A percentile compares a stretch with the other conserved stretches of the same genome.
Evolutionary conservation across 2,888 invertebrate species (phyloP).

Genomic region (Panopea generosa): DNA sequence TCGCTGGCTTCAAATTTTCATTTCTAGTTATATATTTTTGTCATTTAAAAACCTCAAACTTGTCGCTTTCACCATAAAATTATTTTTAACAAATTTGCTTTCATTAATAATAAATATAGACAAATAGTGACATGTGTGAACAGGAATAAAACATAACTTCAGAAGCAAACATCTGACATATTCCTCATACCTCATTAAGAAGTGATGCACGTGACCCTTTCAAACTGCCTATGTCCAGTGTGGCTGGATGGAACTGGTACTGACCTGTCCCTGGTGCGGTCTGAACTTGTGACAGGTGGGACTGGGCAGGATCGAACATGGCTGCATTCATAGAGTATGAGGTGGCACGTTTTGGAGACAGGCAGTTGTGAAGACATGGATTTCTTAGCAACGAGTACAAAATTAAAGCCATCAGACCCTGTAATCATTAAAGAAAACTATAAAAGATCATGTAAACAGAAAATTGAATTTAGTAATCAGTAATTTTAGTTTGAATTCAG

Average conservation of each 20-base stretch:
- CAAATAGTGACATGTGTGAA: too few species aligned
- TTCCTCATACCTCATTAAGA: constrained; percentile 76
- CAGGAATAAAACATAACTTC: too few species aligned
- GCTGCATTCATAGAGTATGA: constrained; percentile 68
- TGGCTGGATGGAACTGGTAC: constrained; percentile 61
- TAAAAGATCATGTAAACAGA: too few species aligned
- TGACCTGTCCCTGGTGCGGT: constrained; percentile 50
- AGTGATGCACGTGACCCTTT: constrained; percentile 79
- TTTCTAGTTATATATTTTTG: too few species aligned
- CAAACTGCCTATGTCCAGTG: constrained; percentile 68
- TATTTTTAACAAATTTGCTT: too few species aligned
- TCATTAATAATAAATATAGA: too few species aligned
- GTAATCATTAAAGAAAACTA: constrained; percentile 17
- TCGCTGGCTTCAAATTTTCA: too few species aligned
- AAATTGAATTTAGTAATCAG: too few species aligned
- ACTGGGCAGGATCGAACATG: constrained; percentile 50
- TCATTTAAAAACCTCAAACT: too few species aligned
- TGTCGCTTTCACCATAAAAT: too few species aligned
- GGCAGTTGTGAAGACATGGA: constrained; percentile 73
- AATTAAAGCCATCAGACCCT: constrained; percentile 79
- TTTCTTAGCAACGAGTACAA: constrained; percentile 79
- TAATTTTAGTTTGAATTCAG: too few species aligned
- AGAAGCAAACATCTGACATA: too few species aligned
- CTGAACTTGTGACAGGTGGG: constrained; percentile 40
- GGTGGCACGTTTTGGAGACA: constrained; percentile 71